Base-by-base conservation (phyloP, 2,888 invertebrate genomes). In the Zootermopsis nevadensis region DNA sequence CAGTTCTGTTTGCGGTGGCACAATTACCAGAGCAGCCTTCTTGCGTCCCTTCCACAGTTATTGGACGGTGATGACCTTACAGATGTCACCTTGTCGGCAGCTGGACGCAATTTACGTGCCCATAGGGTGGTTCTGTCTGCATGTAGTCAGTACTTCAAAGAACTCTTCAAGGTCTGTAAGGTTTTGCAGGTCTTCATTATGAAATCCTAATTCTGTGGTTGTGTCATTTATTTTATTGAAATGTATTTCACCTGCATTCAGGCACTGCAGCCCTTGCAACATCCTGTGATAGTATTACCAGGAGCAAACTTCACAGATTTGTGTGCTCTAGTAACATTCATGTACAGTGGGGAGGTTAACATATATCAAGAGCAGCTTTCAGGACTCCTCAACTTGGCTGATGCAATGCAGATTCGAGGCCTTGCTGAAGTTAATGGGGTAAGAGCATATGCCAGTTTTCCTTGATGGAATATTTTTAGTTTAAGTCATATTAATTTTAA, bases 131-230 rank as follows among this genome's bases (percentile, higher is more conserved):
- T 97, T 80, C 91, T 97, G 83, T 97, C 97, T 38, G 96, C 97
- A 85, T 97, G 97, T 90, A 97, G 97, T 90, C 94, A 95, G 86
- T 97, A 97, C 90, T 97, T 97, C 89, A 94, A 96, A 87, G 96
- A 96, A 88, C 91, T 97, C 85, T 97, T 97, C 91, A 95, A 95
- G 93, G 95, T 95, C 89, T 85, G 67, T 27, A 42, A 38, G 8
- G 38, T n/a, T 8, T 60, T 60, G 6, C 12, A 12, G 7, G 8
- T 8, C n/a, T 15, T 60, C n/a, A 27, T 60, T 7, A 6, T 48
- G 15, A 12, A 77, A 77, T 38, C 35, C 24, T 77, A 22, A 31
- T 76, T 38, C 35, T 77, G 27, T 60, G 7, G 8, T 15, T 15
- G 48, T 7, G n/a, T 48, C 8, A 8, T 48, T 12, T 48, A 4